phyloP scores from a whole-genome alignment of 2,888 invertebrate species.

The Brachycybe producta region DNA sequence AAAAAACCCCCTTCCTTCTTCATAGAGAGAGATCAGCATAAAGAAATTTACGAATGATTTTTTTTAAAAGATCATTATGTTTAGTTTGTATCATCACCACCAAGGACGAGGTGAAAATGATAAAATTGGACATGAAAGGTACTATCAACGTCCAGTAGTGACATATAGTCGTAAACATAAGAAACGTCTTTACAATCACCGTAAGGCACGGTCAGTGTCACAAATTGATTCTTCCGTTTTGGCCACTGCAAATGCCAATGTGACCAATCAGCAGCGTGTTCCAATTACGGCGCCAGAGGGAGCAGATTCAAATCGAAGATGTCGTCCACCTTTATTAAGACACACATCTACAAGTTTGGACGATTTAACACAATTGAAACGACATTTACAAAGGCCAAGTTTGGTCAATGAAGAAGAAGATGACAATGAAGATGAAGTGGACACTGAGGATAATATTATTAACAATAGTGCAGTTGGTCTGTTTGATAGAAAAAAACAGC shows the following conservation, averaged over 20 bases:
- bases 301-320: too few species aligned
- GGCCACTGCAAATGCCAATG: not conserved
- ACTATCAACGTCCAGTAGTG: constrained; percentile 3
- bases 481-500: not conserved
- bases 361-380: constrained; percentile 6
- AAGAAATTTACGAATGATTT: too few species aligned
- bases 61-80: too few species aligned
- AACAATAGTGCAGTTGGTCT: not conserved
- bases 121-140: constrained; percentile 9
- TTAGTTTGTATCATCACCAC: constrained; percentile 10
- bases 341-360: constrained; percentile 14
- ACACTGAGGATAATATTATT: not conserved
- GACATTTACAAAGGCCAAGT: constrained; percentile 6
- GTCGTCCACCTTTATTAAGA: not conserved
- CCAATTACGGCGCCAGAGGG: too few species aligned
- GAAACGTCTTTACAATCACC: constrained; percentile 10
- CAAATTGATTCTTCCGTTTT: constrained; percentile 5
- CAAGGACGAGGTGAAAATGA: not conserved
- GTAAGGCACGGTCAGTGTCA: constrained; percentile 10
- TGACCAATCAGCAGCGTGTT: too few species aligned
- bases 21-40: too few species aligned
- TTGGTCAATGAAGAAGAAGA: constrained; percentile 5
- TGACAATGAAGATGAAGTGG: not conserved
- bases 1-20: too few species aligned
- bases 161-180: constrained; percentile 5